Base-by-base conservation (phyloP, 2,888 invertebrate genomes). In the Sarcophaga carnaria region DNA sequence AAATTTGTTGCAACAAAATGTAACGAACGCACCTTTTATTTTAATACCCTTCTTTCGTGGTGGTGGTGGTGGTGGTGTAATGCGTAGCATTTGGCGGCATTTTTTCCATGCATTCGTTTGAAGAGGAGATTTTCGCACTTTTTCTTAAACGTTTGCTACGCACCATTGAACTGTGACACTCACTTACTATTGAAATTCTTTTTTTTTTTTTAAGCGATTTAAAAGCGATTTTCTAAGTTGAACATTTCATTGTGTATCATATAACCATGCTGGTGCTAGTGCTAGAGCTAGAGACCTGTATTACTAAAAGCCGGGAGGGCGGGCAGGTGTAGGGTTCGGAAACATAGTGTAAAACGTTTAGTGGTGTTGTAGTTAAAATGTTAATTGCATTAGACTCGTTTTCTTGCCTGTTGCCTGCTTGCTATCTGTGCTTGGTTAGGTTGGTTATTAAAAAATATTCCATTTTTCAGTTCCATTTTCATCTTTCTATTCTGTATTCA, bases 371-470 rank as follows among this genome's bases (percentile, higher is more conserved):
- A 10, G 37, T 37, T 37, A 37, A 79, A 62, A 80, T 84, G 83
- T 85, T 87, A 87, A 87, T 87, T 87, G 87, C 87, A 87, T 87
- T 87, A 87, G 87, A 59, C 87, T 87, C 80, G 71, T 79, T 87
- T 84, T 77, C 71, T 37, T 37, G 10, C 37, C 37, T 1, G 27
- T 37, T 37, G 37, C 2, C 37, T 37, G 37, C 4, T 27, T 3
- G 22, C 22, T 22, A 1, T 6, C 37, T 37, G 37, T 37, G 37
- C 37, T 37, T 37, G 37, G 37, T 37, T 37, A 1, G 37, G 8
- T 37, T 37, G 37, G 1, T 37, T 37, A 37, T 37, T 37, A 8
- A 37, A 37, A 37, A 37, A 37, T 37, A 10, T 37, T 37, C 37
- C 37, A 37, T 37, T 37, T 37, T 37, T 37, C 8, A 37, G 37